These are phyloP conservation scores for Scaptomyza montana DNA, from an alignment of 1,140 invertebrate genomes.

Conservation along the genomic window DNA sequence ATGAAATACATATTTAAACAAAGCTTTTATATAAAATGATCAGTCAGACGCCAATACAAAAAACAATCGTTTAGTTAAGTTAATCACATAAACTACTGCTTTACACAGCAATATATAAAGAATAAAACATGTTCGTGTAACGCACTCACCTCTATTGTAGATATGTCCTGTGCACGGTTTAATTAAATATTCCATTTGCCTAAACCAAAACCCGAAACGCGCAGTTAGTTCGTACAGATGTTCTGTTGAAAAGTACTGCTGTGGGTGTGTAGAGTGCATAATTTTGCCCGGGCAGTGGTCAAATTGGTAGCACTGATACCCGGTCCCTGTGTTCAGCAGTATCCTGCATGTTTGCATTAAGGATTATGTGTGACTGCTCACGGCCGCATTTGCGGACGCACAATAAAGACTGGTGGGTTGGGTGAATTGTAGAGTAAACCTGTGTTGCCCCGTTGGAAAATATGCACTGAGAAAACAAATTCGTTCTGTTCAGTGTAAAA, in stretches of 20 bases:
- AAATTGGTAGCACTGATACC: conserved; percentile 23
- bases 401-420: conserved; percentile 29
- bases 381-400: conserved; percentile 24
- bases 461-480: no score
- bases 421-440: neutral
- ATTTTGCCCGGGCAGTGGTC: conserved; percentile 45
- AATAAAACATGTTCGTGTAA: conserved; percentile 2
- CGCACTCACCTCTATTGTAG: neutral
- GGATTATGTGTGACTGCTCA: conserved; percentile 56
- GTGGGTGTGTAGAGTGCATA: conserved; percentile 40
- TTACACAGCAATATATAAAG: no score
- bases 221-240: conserved; percentile 58
- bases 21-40: no score
- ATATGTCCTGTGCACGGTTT: conserved; percentile 70
- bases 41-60: no score
- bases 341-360: conserved; percentile 59
- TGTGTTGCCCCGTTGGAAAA: neutral
- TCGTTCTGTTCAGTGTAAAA: no score
- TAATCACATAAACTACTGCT: no score
- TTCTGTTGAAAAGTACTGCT: neutral
- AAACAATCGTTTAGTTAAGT: no score
- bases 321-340: conserved; percentile 14
- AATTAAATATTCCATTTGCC: conserved; percentile 83
- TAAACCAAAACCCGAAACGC: conserved; percentile 63
- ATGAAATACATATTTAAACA: no score